Evolutionary conservation across 1,140 invertebrate species (phyloP), one percentile per base, ranked within the genome.

Genomic region (Dermatophagoides farinae): DNA sequence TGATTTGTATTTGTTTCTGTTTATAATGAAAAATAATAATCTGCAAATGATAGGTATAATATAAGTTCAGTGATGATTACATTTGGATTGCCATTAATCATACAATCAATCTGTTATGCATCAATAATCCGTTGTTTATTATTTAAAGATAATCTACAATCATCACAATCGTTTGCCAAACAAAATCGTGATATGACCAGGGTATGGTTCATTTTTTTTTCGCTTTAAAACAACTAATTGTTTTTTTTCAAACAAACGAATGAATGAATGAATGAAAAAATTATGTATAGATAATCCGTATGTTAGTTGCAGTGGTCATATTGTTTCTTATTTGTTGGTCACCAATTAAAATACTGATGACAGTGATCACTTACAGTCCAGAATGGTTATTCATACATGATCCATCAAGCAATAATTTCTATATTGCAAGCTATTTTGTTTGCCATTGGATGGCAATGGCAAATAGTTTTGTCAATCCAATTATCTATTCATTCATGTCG

Each of bases 401-500:
- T 63, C 71, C 66, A 60, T 18, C 67, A 31, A 57, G 63, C 16
- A 61, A 67, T 40, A 52, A 63, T 8, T 12, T 66, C 10, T 73
- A 71, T 67, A 69, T 67, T n/a, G 64, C 69, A n/a, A 68, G 68
- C 18, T 77, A 74, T 65, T 75, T 75, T 64, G 63, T 66, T 23
- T 74, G 71, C 54, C 74, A 78, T 64, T 78, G 75, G 75, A 64
- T 77, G n/a, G 76, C 76, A 46, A 77, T 77, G 72, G 73, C 80
- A 5, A 87, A 86, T 71, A 85, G 82, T 11, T 85, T 84, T 23
- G 85, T 85, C 37, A 90, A 91, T 71, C 88, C 88, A 0, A 79
- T 90, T 49, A 81, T 91, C 6, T 90, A 90, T 70, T 88, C 86
- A 68, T 79, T 55, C 14, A 41, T 55, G 41, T 55, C 53, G 18